These are phyloP conservation scores for Podarcis lilfordi DNA, from an alignment of 2,797 vertebrate species.

Conservation along the genomic window DNA sequence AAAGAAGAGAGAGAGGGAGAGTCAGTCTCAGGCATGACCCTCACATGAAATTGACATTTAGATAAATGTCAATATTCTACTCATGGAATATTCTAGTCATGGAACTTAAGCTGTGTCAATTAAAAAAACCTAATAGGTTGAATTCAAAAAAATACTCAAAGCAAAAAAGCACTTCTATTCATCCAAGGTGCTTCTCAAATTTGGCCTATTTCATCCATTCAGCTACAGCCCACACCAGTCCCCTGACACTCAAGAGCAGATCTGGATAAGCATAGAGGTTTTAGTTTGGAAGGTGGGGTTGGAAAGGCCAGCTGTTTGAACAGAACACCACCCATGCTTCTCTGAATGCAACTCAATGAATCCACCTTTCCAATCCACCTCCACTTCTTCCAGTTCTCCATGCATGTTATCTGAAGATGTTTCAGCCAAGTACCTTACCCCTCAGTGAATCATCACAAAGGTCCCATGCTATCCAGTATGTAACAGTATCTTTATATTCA, in stretches of 20 bases:
- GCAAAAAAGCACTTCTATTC: background rate
- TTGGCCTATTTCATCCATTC: background rate
- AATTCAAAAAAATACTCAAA: background rate
- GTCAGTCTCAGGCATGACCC: background rate
- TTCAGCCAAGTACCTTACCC: background rate
- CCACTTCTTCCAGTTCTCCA: background rate
- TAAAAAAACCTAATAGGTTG: background rate
- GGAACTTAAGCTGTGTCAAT: background rate
- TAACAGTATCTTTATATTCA: background rate
- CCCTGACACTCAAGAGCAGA: background rate
- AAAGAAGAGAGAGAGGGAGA: no score
- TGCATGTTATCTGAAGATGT: background rate
- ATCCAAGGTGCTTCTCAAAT: no score
- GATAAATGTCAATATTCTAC: no score
- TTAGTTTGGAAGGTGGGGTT: no score
- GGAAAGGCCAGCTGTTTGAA: no score
- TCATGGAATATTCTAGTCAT: background rate
- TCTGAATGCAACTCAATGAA: no score
- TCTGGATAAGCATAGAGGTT: no score
- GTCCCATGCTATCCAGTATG: no score
- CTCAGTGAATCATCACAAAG: background rate
- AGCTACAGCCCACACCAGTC: background rate
- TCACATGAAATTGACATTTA: background rate
- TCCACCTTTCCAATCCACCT: no score
- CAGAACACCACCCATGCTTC: no score